Evolutionary conservation across 1,140 invertebrate species (phyloP).

Genomic region (Bradysia coprophila): DNA sequence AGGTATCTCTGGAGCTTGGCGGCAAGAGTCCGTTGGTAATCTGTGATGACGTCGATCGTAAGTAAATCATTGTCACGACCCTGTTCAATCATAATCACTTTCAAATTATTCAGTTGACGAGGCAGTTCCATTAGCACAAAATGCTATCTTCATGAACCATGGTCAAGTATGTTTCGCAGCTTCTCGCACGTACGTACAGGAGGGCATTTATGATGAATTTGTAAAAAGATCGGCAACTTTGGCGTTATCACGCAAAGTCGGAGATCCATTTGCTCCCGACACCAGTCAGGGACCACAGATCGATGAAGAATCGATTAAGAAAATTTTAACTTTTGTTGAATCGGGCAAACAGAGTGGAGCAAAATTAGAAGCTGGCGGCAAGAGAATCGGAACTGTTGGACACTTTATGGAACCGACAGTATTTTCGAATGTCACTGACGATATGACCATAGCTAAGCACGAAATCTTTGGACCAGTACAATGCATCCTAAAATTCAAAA

Average conservation of each 20-base stretch:
- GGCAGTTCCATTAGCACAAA: conserved; percentile 57
- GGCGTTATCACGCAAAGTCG: conserved; percentile 48
- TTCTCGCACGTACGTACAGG: conserved; percentile 72
- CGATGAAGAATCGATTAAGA: conserved; percentile 44
- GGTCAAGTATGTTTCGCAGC: conserved; percentile 77
- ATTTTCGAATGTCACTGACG: conserved; percentile 56
- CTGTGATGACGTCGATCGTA: conserved; percentile 58
- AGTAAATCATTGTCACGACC: conserved; percentile 22
- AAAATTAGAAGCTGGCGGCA: conserved; percentile 45
- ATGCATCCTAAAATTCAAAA: conserved; percentile 68
- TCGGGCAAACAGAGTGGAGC: conserved; percentile 56
- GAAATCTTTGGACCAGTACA: conserved; percentile 89
- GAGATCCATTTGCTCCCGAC: conserved; percentile 54
- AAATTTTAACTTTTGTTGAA: conserved; percentile 46
- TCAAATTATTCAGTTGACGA: no score
- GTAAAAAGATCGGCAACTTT: conserved; percentile 44
- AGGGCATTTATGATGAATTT: conserved; percentile 53
- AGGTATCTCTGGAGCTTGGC: conserved; percentile 70
- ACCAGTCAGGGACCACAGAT: conserved; percentile 60
- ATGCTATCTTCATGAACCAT: conserved; percentile 65
- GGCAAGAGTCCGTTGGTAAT: conserved; percentile 79
- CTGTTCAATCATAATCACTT: conserved; percentile 33
- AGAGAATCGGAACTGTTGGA: conserved; percentile 37
- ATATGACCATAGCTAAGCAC: conserved; percentile 65
- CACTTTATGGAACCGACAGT: conserved; percentile 68